Evolutionary conservation across 2,113 vertebrate genomes (phyloP).

Genomic region (Onychostoma macrolepis): DNA sequence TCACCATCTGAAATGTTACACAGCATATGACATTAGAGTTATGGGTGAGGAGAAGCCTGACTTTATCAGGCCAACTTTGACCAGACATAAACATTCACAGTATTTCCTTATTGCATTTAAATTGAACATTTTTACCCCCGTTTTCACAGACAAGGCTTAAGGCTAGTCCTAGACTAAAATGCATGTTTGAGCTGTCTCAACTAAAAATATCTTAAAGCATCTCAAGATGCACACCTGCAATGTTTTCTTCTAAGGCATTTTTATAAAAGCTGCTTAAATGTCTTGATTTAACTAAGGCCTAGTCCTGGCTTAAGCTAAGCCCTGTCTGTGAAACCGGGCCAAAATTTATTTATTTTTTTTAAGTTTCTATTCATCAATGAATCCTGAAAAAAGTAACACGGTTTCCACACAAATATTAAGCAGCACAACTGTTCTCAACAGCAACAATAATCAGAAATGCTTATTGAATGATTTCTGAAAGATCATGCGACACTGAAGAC

Average conservation of each 20-base stretch:
- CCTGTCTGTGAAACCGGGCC: too few relatives aligned
- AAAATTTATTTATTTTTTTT: too few relatives aligned
- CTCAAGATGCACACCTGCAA: too few relatives aligned
- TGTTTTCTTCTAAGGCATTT: too few relatives aligned
- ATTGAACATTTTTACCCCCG: too few relatives aligned
- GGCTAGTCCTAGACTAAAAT: too few relatives aligned
- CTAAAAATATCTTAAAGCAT: too few relatives aligned
- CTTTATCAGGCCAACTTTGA: not conserved
- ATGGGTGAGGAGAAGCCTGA: not conserved
- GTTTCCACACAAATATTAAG: not conserved
- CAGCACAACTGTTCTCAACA: not conserved
- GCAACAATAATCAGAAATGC: not conserved
- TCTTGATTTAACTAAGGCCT: too few relatives aligned
- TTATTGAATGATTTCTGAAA: not conserved
- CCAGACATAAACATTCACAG: not conserved
- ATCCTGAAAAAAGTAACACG: not conserved
- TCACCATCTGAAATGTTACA: not conserved
- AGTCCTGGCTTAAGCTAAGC: too few relatives aligned
- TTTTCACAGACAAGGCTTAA: too few relatives aligned
- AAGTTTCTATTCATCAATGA: not conserved
- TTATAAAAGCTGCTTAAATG: too few relatives aligned
- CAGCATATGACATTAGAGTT: not conserved
- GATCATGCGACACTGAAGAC: not conserved
- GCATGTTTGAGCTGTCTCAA: too few relatives aligned
- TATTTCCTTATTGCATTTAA: not conserved